Conservation (phyloP, 2,797 vertebrate species). For the Kryptopterus vitreolus region DNA sequence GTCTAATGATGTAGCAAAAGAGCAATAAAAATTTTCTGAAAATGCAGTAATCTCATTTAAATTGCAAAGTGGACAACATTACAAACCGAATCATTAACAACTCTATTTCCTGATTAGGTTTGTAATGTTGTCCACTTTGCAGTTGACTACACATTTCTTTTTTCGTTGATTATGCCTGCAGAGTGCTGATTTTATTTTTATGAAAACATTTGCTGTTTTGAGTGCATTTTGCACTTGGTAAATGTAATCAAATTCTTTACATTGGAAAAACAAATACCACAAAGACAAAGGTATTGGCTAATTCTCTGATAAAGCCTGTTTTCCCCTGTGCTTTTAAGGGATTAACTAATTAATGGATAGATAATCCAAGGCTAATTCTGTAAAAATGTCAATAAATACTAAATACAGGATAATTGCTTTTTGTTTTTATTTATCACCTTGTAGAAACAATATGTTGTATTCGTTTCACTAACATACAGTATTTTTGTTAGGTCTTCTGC, state of each 20-base stretch:
- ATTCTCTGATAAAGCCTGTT: neutral
- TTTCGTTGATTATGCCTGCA: constrained; percentile 2
- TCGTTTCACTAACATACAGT: neutral
- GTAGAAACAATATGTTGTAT: neutral
- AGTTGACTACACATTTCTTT: neutral
- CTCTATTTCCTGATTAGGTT: neutral
- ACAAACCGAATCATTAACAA: constrained; percentile 43
- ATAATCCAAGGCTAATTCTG: neutral
- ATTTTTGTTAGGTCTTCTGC: neutral
- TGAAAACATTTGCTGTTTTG: neutral
- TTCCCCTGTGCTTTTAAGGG: neutral
- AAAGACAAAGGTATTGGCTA: neutral
- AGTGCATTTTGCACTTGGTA: neutral
- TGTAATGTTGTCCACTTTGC: neutral
- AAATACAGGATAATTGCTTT: no score
- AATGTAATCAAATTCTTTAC: neutral
- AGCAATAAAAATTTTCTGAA: no score
- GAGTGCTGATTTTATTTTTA: neutral
- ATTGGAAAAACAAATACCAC: neutral
- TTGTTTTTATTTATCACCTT: neutral
- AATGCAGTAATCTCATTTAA: no score
- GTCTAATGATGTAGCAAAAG: no score
- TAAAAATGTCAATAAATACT: no score
- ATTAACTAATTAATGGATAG: neutral
- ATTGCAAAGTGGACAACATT: no score